Base-by-base conservation (phyloP, 1,140 invertebrate genomes). In the Conus ventricosus region DNA sequence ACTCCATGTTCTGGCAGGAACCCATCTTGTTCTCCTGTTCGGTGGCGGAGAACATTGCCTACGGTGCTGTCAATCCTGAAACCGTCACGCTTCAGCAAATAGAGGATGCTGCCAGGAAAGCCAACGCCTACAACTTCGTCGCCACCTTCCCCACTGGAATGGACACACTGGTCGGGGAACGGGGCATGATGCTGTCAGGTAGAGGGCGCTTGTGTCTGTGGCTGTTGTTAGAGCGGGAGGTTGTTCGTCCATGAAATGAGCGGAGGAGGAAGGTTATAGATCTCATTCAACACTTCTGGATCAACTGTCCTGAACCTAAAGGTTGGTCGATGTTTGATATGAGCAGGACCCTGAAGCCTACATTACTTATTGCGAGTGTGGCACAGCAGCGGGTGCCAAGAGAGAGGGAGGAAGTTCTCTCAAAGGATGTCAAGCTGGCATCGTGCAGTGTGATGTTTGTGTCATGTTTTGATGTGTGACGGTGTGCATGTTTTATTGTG, bases 91-190 rank as follows among this genome's bases (percentile, higher is more conserved):
- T 92, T 51, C 93, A 93, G 17, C 91, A 94, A 39, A 92, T 95
- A 27, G 88, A 91, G 23, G 91, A 95, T 63, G 95, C 95, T 81
- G 95, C 96, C 11, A 91, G 92, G 81, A 93, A 95, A 91, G 94
- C 96, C 11, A 96, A 96, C 93, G 95, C 94, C 53, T 92, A 91
- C 75, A 96, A 96, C 90, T 95, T 96, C 25, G 84, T 90, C 25
- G 90, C 90, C 55, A 96, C 96, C 90, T 95, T 96, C 25, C 84
- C 90, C 25, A 90, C 90, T 54, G 95, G 4, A 94, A 95, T 95
- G 87, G 92, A 96, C 85, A 96, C 96, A 17, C 25, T 95, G 86
- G 95, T 96, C 54, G 96, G 96, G 55, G 96, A 96, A 90, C 94
- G 95, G 84, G 96, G 96, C 53, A 89, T 95, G 6, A 95, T 95